Evolutionary conservation across 2,797 vertebrate genomes (phyloP), one percentile per base, ranked within the genome.

Genomic region (Rhinichthys osculus): DNA sequence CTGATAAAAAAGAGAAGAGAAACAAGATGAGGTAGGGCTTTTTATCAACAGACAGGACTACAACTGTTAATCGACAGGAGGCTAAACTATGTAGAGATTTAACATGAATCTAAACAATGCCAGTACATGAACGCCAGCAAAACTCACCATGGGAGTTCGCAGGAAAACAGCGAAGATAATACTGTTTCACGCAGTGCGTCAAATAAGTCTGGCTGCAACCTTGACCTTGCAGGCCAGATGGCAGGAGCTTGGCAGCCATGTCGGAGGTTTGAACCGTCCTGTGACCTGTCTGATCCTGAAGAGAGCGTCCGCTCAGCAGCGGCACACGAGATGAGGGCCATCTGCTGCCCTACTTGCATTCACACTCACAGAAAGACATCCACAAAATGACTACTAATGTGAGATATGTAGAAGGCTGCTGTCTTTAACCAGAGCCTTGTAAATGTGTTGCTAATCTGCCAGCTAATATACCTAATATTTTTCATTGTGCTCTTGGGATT

Each of bases 251-350:
- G 88, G 83, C 77, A 83, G 80, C 86, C 85, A 70, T 86, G 87
- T 89, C 87, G 78, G 85, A 85, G 84, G 92, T 91, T 90, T 91
- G 91, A 87, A 87, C 87, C 85, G 81, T 89, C 86, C 84, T 90
- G 7, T 92, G 92, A 94, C 94, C 94, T 93, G 90, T 85, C 88
- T 92, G 88, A 93, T 92, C 89, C 89, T 87, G 91, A 86, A 81
- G 88, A 90, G 89, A 87, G 86, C 67, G 83, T 87, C 77, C 84
- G 35, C 82, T 87, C 86, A 69, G 86, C 88, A 72, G 88, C 66
- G 82, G 88, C 86, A 87, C 76, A 73, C 83, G 81, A 87, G 57
- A 91, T 84, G 82, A 89, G 50, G 83, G 87, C 90, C 90, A 91
- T 91, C 90, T 91, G 90, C 86, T 90, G 89, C 86, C 89, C 89